A percentile compares a stretch with the other conserved stretches of the same genome.
These are phyloP conservation scores for Melanchra persicariae DNA, from an alignment of 2,888 invertebrate genomes.

Conservation along the genomic window DNA sequence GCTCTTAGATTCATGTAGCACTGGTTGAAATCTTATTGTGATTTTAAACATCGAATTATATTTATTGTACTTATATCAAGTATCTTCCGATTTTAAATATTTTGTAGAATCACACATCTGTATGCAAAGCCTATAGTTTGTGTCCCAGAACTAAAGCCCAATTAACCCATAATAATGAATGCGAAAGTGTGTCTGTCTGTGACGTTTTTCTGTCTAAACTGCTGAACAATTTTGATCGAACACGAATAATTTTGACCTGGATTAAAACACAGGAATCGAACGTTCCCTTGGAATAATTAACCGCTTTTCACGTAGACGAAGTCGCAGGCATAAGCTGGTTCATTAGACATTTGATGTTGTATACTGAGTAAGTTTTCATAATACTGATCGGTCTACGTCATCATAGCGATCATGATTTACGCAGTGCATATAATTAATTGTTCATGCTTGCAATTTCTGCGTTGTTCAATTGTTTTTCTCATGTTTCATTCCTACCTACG, in stretches of 20 bases:
- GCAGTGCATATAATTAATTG: conserved; percentile 10
- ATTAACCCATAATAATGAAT: not conserved
- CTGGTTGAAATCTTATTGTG: not conserved
- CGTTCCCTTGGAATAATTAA: not conserved
- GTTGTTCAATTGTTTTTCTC: conserved; percentile 26
- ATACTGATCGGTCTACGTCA: not conserved
- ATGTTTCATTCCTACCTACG: conserved; percentile 4
- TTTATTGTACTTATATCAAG: not conserved
- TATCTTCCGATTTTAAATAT: not conserved
- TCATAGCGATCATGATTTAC: no score
- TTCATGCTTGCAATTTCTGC: conserved; percentile 6
- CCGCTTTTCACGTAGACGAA: not conserved
- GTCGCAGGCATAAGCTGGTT: not conserved
- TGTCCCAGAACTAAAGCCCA: not conserved
- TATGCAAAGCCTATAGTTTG: not conserved
- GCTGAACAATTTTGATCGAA: not conserved
- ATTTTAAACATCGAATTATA: not conserved
- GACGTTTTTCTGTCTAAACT: not conserved
- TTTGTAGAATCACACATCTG: not conserved
- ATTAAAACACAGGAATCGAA: not conserved
- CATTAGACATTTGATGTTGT: not conserved
- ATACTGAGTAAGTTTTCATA: not conserved
- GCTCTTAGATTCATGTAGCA: not conserved
- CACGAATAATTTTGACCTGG: no score
- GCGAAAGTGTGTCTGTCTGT: not conserved